Conservation (phyloP, 2,113 vertebrate species). For the Cyanoliseus patagonus region DNA sequence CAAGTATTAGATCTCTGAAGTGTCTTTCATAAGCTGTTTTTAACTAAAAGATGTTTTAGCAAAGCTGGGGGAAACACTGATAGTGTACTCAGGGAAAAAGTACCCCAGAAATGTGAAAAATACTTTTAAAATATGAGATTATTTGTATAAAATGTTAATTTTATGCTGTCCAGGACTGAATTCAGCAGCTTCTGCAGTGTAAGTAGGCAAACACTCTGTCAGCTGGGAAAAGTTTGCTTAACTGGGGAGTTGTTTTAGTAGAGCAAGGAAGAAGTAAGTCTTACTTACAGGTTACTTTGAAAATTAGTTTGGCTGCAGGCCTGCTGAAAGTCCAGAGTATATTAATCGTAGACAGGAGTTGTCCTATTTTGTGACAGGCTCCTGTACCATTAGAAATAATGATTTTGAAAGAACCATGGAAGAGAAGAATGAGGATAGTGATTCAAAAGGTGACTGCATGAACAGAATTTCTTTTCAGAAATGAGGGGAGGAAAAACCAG, state of each 20-base stretch:
- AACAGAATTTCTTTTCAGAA: neutral
- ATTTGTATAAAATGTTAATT: neutral
- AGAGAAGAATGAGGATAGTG: neutral
- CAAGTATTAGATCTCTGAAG: neutral
- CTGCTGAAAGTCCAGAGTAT: neutral
- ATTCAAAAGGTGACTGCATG: neutral
- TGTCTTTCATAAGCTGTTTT: neutral
- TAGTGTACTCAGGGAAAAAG: neutral
- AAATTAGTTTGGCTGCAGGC: neutral
- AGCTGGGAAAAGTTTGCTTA: neutral
- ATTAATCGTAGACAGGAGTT: neutral
- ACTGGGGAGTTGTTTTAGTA: neutral
- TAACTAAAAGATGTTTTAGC: neutral
- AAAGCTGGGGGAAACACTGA: neutral
- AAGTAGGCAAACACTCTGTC: neutral
- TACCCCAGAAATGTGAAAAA: neutral
- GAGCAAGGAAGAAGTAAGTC: neutral
- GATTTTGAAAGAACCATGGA: neutral
- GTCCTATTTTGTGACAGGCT: neutral
- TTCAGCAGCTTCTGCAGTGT: neutral
- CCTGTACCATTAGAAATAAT: neutral
- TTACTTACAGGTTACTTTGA: neutral
- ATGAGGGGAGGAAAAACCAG: neutral
- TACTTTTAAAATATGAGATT: neutral
- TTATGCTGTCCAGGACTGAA: neutral